These are phyloP conservation scores for Sceloporus tristichus DNA, from an alignment of 2,113 vertebrate genomes.

Conservation along the genomic window DNA sequence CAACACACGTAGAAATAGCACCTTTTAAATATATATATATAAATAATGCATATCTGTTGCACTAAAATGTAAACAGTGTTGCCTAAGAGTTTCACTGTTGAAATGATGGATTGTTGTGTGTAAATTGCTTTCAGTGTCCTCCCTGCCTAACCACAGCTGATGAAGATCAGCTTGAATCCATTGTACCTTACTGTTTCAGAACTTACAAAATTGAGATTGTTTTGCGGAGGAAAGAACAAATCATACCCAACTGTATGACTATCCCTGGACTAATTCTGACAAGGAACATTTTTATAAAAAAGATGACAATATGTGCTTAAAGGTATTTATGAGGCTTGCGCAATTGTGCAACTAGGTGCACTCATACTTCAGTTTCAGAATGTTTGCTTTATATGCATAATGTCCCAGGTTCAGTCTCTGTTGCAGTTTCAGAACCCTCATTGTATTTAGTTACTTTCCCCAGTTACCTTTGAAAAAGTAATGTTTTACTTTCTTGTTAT, in stretches of 20 bases:
- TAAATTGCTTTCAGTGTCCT: not conserved
- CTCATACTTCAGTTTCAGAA: not conserved
- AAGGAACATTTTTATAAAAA: not conserved
- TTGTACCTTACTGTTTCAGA: not conserved
- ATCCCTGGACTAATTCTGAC: not conserved
- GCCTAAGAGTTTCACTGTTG: not conserved
- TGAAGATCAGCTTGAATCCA: not conserved
- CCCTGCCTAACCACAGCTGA: not conserved
- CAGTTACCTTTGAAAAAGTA: no score
- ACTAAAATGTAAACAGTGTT: conserved; percentile 5
- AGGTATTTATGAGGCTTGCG: not conserved
- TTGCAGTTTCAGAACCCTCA: no score
- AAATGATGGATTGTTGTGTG: not conserved
- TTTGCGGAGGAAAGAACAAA: not conserved
- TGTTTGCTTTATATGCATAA: not conserved
- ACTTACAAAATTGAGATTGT: not conserved
- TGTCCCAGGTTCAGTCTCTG: not conserved
- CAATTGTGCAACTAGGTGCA: no score
- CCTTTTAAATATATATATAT: conserved; percentile 28
- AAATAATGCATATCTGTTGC: not conserved
- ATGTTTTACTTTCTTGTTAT: no score
- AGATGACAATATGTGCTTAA: not conserved
- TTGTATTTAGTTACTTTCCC: no score
- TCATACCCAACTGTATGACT: not conserved
- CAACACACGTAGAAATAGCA: conserved; percentile 5